Evolutionary conservation across 2,113 vertebrate species (phyloP).

Genomic region (Sphaerodactylus townsendi): DNA sequence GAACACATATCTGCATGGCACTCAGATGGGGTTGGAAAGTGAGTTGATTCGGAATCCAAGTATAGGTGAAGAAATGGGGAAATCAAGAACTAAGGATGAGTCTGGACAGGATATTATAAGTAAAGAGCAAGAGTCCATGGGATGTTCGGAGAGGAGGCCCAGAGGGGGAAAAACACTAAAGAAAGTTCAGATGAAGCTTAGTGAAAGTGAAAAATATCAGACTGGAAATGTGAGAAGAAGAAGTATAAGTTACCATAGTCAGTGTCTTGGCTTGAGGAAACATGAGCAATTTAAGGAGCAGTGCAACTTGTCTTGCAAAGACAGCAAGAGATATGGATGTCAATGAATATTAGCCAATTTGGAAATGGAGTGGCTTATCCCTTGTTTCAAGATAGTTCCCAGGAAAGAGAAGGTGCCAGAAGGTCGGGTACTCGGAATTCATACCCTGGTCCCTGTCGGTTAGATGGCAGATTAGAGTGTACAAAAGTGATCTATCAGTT

Average conservation of each 20-base stretch:
- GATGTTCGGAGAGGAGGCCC: not conserved
- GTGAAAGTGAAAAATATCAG: not conserved
- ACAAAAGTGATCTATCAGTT: too few species aligned
- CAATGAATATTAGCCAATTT: not conserved
- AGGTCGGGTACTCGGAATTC: too few species aligned
- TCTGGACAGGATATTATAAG: not conserved
- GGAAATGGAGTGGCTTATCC: too few species aligned
- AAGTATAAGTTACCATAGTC: too few species aligned
- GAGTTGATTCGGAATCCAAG: not conserved
- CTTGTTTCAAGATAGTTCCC: too few species aligned
- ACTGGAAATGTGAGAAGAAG: not conserved
- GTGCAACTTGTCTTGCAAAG: not conserved
- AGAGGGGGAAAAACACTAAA: not conserved
- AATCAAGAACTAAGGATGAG: not conserved
- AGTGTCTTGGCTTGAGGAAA: too few species aligned
- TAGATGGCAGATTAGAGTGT: too few species aligned
- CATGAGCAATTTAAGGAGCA: too few species aligned
- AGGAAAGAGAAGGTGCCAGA: too few species aligned
- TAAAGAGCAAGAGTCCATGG: not conserved
- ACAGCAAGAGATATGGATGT: not conserved
- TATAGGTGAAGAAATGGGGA: not conserved
- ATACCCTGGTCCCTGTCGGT: too few species aligned
- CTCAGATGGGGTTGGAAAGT: not conserved
- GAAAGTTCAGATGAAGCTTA: not conserved
- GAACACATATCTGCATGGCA: not conserved